A percentile compares a stretch with the other conserved stretches of the same genome.
Evolutionary conservation across 2,113 vertebrate species (phyloP).

Genomic region (Poeciliopsis prolifica): DNA sequence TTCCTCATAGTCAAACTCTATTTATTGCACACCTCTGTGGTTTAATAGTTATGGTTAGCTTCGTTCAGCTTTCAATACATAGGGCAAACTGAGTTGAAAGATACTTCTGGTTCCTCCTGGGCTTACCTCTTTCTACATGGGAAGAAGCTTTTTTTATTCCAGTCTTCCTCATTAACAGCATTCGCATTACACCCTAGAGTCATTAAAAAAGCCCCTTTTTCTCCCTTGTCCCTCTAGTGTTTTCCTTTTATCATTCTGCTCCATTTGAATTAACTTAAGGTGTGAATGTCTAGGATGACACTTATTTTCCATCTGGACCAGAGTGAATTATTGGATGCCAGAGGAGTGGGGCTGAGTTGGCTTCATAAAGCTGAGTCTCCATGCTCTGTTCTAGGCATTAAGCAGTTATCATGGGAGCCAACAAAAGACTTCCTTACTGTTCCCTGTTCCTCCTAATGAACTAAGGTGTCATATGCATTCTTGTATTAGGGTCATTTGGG

Average conservation of each 20-base stretch:
- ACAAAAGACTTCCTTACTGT: constrained; percentile 64
- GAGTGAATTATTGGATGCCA: constrained; percentile 72
- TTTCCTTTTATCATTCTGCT: constrained; percentile 70
- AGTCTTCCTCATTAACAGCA: constrained; percentile 73
- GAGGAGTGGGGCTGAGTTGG: constrained; percentile 65
- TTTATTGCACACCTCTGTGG: constrained; percentile 60
- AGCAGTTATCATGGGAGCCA: constrained; percentile 66
- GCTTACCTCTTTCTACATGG: constrained; percentile 56
- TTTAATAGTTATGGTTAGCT: constrained; percentile 53
- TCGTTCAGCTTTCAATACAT: constrained; percentile 43
- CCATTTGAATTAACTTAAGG: constrained; percentile 38
- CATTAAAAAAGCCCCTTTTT: constrained; percentile 74
- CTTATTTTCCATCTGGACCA: constrained; percentile 70
- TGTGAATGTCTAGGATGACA: constrained; percentile 67
- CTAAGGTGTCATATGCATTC: constrained; percentile 76
- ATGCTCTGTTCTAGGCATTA: constrained; percentile 43
- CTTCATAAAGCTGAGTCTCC: constrained; percentile 64
- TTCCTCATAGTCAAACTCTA: constrained; percentile 62
- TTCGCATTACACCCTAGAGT: constrained; percentile 70
- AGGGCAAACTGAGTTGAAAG: constrained; percentile 23
- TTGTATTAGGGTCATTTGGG: constrained; percentile 71
- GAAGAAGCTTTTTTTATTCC: constrained; percentile 67
- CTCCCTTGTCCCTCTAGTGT: constrained; percentile 65
- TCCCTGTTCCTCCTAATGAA: constrained; percentile 79
- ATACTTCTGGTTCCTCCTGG: constrained; percentile 58